Base-by-base conservation (phyloP, 2,797 vertebrate species). In the Tokudaia tokunoshimensis region DNA sequence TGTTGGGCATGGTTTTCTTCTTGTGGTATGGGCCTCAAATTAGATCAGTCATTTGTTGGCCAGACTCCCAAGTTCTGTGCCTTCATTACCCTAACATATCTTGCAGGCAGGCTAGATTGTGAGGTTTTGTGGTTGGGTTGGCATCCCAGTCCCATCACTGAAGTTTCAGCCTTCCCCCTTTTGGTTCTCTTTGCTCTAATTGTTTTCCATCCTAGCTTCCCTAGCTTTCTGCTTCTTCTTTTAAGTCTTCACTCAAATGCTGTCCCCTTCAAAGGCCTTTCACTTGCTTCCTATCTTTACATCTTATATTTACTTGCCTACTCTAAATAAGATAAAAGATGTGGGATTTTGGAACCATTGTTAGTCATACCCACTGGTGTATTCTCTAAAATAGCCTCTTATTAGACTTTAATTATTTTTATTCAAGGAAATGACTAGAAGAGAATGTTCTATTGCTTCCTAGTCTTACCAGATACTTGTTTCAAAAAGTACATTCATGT, bases 401-500 rank as follows among this genome's bases (percentile, higher is more conserved):
- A 59, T 11, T 87, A 63, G 52, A 8, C 7, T 26, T 34, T 80
- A 92, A 75, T 57, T 57, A 20, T 41, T 63, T 57, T 70, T 11
- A 82, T 82, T 95, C 47, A 89, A 81, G 22, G 74, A 93, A 90
- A 47, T 92, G 52, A 80, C 50, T 76, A 13, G n/a, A 55, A 86
- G 37, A 72, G 7, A 12, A 47, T 94, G 80, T 75, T 47, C 24
- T 41, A 11, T 37, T 57, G 24, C n/a, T 75, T 92, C 57, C 34
- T 87, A 65, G 94, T 85, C 89, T 92, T 89, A 13, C 85, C 47
- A 87, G 22, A 41, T 41, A 34, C 29, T 15, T 89, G 17, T 24
- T 37, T 81, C 83, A 86, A 61, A 63, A 47, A 2, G 47, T 13
- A 47, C 72, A 20, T 11, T 10, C 52, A 44, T 83, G 13, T 55